Conservation (phyloP, 2,888 invertebrate species). For the Agonum fuliginosum region DNA sequence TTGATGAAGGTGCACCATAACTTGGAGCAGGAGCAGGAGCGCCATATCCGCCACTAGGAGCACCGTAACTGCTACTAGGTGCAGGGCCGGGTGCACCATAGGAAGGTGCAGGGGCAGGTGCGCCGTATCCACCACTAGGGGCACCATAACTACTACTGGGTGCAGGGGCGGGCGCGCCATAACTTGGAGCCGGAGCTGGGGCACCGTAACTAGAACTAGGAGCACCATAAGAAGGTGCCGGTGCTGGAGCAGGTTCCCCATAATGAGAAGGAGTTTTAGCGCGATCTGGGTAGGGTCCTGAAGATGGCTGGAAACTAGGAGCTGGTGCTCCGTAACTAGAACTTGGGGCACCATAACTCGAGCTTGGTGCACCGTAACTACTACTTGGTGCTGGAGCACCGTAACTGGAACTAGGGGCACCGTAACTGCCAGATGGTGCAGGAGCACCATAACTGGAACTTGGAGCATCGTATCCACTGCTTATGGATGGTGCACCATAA, state of each 20-base stretch:
- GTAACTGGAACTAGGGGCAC: slow-evolving; percentile 27
- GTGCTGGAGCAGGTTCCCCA: slow-evolving; percentile 10
- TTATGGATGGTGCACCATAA: slow-evolving; percentile 13
- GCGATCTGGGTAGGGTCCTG: neutral
- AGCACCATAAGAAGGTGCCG: slow-evolving; percentile 17
- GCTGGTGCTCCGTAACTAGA: slow-evolving; percentile 15
- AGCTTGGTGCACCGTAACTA: slow-evolving; percentile 24
- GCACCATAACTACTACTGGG: slow-evolving; percentile 16
- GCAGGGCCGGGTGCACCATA: slow-evolving; percentile 35
- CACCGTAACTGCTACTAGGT: slow-evolving; percentile 28
- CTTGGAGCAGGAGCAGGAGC: slow-evolving; percentile 25
- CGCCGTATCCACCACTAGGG: slow-evolving; percentile 37
- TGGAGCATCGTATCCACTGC: neutral
- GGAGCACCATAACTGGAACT: slow-evolving; percentile 1
- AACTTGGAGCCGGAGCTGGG: neutral
- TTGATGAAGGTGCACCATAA: slow-evolving; percentile 36
- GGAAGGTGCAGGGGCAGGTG: neutral
- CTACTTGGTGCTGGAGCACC: slow-evolving; percentile 28
- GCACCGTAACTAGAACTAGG: slow-evolving; percentile 35
- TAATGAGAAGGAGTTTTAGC: slow-evolving; percentile 10
- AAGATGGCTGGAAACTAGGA: neutral
- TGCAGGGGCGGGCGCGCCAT: neutral
- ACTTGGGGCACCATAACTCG: slow-evolving; percentile 10
- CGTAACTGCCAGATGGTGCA: neutral
- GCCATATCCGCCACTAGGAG: slow-evolving; percentile 22